Percentiles rank a stretch among this genome's conserved stretches.
Conservation (phyloP, 2,113 vertebrate species). For the Austrofundulus limnaeus region DNA sequence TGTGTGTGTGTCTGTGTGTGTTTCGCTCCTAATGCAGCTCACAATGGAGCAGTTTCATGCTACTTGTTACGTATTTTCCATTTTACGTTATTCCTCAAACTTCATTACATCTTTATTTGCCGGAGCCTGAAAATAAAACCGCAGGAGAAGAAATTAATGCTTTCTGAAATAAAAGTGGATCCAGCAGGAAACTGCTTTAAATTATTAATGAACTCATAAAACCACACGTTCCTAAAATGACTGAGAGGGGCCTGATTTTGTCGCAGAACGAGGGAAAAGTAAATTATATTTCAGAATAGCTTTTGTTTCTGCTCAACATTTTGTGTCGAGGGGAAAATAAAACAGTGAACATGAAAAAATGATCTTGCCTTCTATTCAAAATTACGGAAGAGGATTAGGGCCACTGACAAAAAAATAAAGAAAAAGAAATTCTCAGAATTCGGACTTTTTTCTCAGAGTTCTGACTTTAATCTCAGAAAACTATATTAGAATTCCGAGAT, state of each 20-base stretch:
- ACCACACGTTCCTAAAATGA: conserved; percentile 32
- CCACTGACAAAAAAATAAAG: too few species aligned
- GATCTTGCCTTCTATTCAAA: too few species aligned
- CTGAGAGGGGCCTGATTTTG: conserved; percentile 2
- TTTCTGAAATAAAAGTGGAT: conserved; percentile 62
- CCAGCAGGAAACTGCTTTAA: conserved; percentile 39
- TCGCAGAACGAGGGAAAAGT: background rate
- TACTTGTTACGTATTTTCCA: conserved; percentile 67
- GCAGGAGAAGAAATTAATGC: conserved; percentile 55
- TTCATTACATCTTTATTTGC: conserved; percentile 49
- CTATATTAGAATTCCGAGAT: too few species aligned
- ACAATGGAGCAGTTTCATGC: conserved; percentile 61
- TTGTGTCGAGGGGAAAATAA: background rate
- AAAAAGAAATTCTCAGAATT: too few species aligned
- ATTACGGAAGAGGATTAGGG: too few species aligned
- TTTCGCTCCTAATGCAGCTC: conserved; percentile 55
- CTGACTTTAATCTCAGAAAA: too few species aligned
- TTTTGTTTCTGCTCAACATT: background rate
- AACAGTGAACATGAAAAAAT: too few species aligned
- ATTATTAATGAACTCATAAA: conserved; percentile 44
- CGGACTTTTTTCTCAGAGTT: too few species aligned
- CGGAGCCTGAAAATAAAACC: conserved; percentile 51
- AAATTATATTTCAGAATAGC: background rate
- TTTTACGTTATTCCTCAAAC: conserved; percentile 58
- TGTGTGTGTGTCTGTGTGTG: conserved; percentile 10